Base-by-base conservation (phyloP, 2,113 vertebrate genomes). In the Rhinopithecus roxellana region DNA sequence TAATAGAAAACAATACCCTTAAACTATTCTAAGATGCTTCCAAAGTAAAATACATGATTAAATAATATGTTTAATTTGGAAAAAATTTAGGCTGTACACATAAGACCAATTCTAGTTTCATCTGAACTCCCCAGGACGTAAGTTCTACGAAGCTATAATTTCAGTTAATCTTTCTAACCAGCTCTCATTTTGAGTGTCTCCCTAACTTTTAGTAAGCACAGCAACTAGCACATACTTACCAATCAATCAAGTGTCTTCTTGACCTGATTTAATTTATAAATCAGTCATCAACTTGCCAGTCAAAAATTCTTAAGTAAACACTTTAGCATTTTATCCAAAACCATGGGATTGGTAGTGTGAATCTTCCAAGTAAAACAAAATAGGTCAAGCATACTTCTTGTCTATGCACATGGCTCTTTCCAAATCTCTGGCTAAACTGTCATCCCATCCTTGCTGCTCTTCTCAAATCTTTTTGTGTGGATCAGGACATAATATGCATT, bases 51-150 rank as follows among this genome's bases (percentile, higher is more conserved):
- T 45, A 20, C 20, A 55, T 64, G 25, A 72, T 52, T 79, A 89
- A 93, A 48, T 83, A 82, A 74, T 92, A 78, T 50, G 16, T 79
- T 97, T 97, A 89, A 82, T 77, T 75, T 96, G 35, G 43, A 74
- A 79, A 79, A 82, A 85, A 77, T n/a, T 57, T 75, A 90, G 5
- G 70, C 16, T 93, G 23, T 55, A 22, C n/a, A 86, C 87, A 75
- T 85, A 89, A 96, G 95, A 16, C 9, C 61, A 74, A 75, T 83
- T 25, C 20, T 32, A 74, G 38, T 90, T 96, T 92, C 95, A 79
- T 20, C 43, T 67, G 64, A 96, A 61, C 18, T 96, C 43, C 22
- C 25, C n/a, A 79, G 27, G 45, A 70, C 38, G 50, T 90, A 38
- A 52, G 8, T 92, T 97, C 78, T 3, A 40, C 10, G 69, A 72